A percentile compares a stretch with the other conserved stretches of the same genome.
These are phyloP conservation scores for Apodemia zela DNA, from an alignment of 2,888 invertebrate genomes.

Conservation along the genomic window DNA sequence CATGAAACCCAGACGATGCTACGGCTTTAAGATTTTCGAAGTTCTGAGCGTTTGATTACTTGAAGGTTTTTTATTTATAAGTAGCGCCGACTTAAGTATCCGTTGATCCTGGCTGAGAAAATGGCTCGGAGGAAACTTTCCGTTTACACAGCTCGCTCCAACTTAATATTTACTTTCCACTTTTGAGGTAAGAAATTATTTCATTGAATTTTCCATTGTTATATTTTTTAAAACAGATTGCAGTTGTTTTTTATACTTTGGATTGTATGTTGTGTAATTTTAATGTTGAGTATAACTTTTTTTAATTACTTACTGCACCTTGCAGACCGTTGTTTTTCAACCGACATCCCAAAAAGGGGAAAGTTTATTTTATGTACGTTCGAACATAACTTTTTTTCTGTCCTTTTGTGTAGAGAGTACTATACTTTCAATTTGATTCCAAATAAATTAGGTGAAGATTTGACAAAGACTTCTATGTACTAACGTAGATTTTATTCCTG, in stretches of 20 bases:
- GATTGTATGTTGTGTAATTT: neutral
- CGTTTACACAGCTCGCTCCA: neutral
- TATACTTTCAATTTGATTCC: no score
- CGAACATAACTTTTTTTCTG: no score
- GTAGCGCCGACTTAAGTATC: neutral
- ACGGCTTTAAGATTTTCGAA: neutral
- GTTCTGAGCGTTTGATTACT: slow-evolving; percentile 12
- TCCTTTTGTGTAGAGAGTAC: no score
- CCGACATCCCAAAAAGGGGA: no score
- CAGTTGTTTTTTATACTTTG: neutral
- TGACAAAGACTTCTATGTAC: no score
- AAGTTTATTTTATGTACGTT: no score
- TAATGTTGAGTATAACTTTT: neutral
- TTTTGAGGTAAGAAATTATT: slow-evolving; percentile 8
- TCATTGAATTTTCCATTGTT: neutral
- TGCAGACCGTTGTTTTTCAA: no score
- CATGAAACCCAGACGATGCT: neutral
- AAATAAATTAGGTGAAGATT: no score
- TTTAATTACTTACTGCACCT: neutral
- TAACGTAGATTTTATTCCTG: no score
- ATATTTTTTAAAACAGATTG: neutral
- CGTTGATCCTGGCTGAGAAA: slow-evolving; percentile 5
- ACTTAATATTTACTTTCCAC: slow-evolving; percentile 13
- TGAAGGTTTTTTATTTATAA: slow-evolving; percentile 9
- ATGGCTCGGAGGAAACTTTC: slow-evolving; percentile 2